Conservation (phyloP, 2,888 invertebrate genomes). For the Perdita meconis region DNA sequence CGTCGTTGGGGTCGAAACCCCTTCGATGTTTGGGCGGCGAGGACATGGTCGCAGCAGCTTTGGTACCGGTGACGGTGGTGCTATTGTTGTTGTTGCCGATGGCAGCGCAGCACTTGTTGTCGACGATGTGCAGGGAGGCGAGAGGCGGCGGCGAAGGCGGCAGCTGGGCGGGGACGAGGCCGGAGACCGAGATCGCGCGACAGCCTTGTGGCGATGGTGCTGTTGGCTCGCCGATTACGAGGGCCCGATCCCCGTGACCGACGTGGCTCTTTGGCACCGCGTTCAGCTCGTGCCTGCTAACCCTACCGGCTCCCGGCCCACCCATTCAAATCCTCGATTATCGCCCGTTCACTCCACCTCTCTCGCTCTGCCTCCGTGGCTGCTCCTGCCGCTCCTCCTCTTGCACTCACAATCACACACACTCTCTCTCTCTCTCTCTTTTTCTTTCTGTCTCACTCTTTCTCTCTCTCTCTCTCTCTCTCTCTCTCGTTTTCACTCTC, state of each 20-base stretch:
- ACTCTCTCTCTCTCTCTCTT: neutral
- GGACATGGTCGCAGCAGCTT: constrained; percentile 76
- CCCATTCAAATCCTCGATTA: constrained; percentile 82
- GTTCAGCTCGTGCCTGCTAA: constrained; percentile 83
- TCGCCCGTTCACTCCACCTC: constrained; percentile 78
- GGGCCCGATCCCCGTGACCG: constrained; percentile 79
- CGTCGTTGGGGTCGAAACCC: constrained; percentile 80
- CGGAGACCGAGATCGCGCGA: constrained; percentile 47
- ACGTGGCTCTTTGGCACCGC: constrained; percentile 80
- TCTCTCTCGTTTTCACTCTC: neutral
- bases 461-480: neutral
- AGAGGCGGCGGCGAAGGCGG: constrained; percentile 73
- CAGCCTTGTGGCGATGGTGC: constrained; percentile 70
- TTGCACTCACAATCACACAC: constrained; percentile 12
- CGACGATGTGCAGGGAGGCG: constrained; percentile 66
- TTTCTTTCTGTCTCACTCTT: neutral
- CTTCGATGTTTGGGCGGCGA: constrained; percentile 81
- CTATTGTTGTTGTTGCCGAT: constrained; percentile 40
- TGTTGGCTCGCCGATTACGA: constrained; percentile 79
- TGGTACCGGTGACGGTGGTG: constrained; percentile 65
- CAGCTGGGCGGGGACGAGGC: constrained; percentile 64
- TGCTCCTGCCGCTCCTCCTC: constrained; percentile 36
- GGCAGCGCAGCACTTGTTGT: constrained; percentile 40
- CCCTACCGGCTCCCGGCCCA: constrained; percentile 81
- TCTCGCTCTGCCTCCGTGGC: constrained; percentile 53